Evolutionary conservation across 1,140 invertebrate species (phyloP).

Genomic region (roundworm (Caenorhabditis elegans)): WBcel235 BX284605.5:13549501-13550000

Average conservation of each 20-base stretch:
- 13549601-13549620: background rate
- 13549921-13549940: too few relatives aligned
- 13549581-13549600: background rate
- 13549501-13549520: background rate
- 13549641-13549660: background rate
- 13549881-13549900: too few relatives aligned
- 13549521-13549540: background rate
- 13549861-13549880: too few relatives aligned
- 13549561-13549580: background rate
- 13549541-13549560: background rate
- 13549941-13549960: too few relatives aligned
- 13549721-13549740: constrained; percentile 1
- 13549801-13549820: too few relatives aligned
- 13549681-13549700: background rate
- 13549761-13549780: background rate
- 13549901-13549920: too few relatives aligned
- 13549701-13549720: background rate
- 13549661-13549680: background rate
- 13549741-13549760: constrained; percentile 16
- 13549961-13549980: too few relatives aligned
- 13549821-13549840: too few relatives aligned
- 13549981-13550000: too few relatives aligned
- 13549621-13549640: background rate
- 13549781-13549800: background rate
- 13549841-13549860: too few relatives aligned